A percentile compares a stretch with the other conserved stretches of the same genome.
Evolutionary conservation across 92 coral and sea anemone genomes (phyloP).

Genomic region (Porites cylindrica): DNA sequence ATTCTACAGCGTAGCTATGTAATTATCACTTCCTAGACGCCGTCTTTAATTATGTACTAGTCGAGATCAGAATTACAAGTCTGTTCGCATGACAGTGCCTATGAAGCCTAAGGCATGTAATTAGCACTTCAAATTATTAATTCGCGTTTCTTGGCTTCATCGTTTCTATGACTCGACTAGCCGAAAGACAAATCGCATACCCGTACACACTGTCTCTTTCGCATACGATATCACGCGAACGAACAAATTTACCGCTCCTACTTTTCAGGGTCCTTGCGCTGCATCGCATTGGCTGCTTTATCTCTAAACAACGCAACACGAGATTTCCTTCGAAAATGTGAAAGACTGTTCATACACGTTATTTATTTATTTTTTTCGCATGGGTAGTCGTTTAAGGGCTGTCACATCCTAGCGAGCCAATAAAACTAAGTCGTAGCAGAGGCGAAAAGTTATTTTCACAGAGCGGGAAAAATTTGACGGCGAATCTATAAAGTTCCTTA

Average conservation of each 20-base stretch:
- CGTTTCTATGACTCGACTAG: slow-evolving; percentile 30
- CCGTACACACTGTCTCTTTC: not conserved
- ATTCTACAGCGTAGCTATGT: slow-evolving; percentile 35
- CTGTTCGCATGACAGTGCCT: slow-evolving; percentile 55
- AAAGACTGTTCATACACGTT: not conserved
- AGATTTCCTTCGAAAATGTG: slow-evolving; percentile 5
- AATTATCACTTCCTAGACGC: slow-evolving; percentile 36
- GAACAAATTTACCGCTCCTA: not conserved
- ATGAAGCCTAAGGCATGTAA: slow-evolving; percentile 33
- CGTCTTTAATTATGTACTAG: slow-evolving; percentile 34
- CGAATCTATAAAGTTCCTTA: not conserved
- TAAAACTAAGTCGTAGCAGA: slow-evolving; percentile 5
- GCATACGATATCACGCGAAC: slow-evolving; percentile 23
- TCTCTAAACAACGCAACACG: not conserved
- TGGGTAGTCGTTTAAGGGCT: slow-evolving; percentile 19
- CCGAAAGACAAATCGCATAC: not conserved
- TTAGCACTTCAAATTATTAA: slow-evolving; percentile 13
- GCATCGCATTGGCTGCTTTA: not conserved
- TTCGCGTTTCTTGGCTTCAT: slow-evolving; percentile 12
- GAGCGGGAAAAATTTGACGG: slow-evolving; percentile 16
- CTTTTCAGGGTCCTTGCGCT: not conserved
- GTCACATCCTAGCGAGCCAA: slow-evolving; percentile 42
- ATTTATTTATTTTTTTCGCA: not conserved
- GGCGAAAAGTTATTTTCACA: not conserved
- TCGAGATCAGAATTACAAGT: slow-evolving; percentile 4